Evolutionary conservation across 53 echinoderm and acorn worm genomes (phyloP).

Genomic region (Patiria pectinifera): DNA sequence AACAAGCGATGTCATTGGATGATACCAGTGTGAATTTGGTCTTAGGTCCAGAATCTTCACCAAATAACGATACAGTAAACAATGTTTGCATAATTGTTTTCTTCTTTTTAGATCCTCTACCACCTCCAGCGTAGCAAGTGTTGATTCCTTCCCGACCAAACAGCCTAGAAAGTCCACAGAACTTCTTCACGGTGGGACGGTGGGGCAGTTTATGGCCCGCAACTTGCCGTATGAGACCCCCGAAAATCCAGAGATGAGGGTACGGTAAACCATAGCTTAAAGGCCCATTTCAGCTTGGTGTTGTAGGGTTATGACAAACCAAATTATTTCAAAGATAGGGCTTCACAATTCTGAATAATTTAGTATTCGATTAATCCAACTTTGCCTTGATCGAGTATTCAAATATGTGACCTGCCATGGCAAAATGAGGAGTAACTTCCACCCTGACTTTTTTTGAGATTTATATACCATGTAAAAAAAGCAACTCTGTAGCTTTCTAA

Average conservation of each 20-base stretch:
- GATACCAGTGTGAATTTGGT: no score
- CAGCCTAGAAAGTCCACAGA: not conserved
- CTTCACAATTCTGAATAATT: no score
- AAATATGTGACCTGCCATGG: no score
- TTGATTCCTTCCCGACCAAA: not conserved
- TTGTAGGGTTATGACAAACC: not conserved
- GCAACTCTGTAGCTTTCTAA: no score
- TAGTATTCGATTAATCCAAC: no score
- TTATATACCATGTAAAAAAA: no score
- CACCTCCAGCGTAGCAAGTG: not conserved
- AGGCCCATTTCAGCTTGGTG: not conserved
- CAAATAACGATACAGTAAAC: no score
- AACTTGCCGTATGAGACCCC: constrained; percentile 57
- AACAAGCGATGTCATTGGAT: not conserved
- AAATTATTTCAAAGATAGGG: no score
- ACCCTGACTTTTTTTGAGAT: no score
- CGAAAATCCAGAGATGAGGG: constrained; percentile 38
- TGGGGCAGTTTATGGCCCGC: constrained; percentile 35
- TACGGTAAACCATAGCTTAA: not conserved
- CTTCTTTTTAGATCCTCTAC: not conserved
- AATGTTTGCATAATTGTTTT: not conserved
- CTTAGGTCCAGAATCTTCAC: no score
- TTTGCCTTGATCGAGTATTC: no score
- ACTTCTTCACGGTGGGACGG: constrained; percentile 15
- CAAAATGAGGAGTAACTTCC: no score